Conservation (phyloP, 2,888 invertebrate species). For the Chouioia cunea region DNA sequence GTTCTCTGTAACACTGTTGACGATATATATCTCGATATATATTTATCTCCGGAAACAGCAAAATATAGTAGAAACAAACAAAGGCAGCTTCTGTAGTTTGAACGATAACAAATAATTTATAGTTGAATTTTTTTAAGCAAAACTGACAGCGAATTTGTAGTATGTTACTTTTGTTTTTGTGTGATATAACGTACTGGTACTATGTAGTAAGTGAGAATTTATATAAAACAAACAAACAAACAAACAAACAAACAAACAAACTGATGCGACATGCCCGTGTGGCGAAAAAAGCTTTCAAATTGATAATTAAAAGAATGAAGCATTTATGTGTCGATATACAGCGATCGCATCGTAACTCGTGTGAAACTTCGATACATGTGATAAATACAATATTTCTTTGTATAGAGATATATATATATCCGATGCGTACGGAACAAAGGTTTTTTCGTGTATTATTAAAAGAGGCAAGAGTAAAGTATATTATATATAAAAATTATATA, state of each 20-base stretch:
- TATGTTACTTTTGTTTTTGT: conserved; percentile 30
- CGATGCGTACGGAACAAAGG: conserved; percentile 37
- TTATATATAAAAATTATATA: conserved; percentile 42
- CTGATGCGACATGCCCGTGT: conserved; percentile 23
- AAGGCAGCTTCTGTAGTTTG: conserved; percentile 29
- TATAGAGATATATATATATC: conserved; percentile 26
- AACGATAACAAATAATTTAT: conserved; percentile 20
- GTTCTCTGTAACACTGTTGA: conserved; percentile 22
- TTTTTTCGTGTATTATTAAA: conserved; percentile 37
- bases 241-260: no score
- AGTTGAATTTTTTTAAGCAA: conserved; percentile 16
- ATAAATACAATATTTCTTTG: conserved; percentile 42
- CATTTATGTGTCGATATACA: conserved; percentile 39
- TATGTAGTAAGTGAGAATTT: conserved; percentile 12
- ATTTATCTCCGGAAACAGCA: conserved; percentile 17
- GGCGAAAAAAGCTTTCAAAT: conserved; percentile 12
- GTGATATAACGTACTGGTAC: conserved; percentile 33
- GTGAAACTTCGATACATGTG: conserved; percentile 42
- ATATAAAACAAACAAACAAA: no score
- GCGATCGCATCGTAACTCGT: conserved; percentile 29
- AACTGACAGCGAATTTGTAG: conserved; percentile 29
- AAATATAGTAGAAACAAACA: conserved; percentile 2
- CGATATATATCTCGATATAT: conserved; percentile 31
- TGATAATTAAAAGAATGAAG: conserved; percentile 21
- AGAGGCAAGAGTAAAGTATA: conserved; percentile 26